Evolutionary conservation across 2,888 invertebrate species (phyloP).

Genomic region (Drosophila kambysellisi): DNA sequence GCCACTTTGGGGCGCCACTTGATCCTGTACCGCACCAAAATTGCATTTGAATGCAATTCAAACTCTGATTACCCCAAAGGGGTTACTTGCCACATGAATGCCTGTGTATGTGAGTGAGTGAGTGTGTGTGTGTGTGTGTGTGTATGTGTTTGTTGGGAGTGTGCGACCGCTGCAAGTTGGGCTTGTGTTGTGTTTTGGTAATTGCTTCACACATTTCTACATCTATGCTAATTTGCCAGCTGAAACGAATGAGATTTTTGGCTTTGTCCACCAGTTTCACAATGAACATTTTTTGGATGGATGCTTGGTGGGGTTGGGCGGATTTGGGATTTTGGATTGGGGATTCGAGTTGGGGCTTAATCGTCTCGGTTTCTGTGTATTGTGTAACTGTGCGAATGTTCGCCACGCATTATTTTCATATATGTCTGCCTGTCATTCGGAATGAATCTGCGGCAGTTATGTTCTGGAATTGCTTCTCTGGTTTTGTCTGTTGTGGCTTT

Average conservation of each 20-base stretch:
- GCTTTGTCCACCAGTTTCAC: conserved; percentile 37
- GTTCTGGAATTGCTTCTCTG: conserved; percentile 40
- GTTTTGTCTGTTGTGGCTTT: conserved; percentile 76
- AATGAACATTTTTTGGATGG: conserved; percentile 21
- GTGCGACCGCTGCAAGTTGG: not conserved
- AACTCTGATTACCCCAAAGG: conserved; percentile 33
- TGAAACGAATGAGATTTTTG: conserved; percentile 55
- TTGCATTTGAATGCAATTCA: conserved; percentile 45
- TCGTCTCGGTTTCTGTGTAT: conserved; percentile 18
- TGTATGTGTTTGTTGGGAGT: conserved; percentile 2
- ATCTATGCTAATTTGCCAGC: conserved; percentile 69
- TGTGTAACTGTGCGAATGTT: conserved; percentile 56
- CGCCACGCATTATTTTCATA: conserved; percentile 75
- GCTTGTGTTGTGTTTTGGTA: conserved; percentile 44
- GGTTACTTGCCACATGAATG: conserved; percentile 18
- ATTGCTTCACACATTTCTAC: conserved; percentile 68
- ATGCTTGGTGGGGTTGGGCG: not conserved
- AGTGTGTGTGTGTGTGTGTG: not conserved
- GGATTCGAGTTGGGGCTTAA: not conserved
- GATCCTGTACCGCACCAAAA: conserved; percentile 8
- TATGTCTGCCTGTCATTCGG: conserved; percentile 60
- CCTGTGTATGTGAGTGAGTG: not conserved
- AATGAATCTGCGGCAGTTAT: conserved; percentile 70
- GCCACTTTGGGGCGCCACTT: conserved; percentile 21
- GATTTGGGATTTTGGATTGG: not conserved